Conservation (phyloP, 2,797 vertebrate species). For the Enteromius trimaculatus region DNA sequence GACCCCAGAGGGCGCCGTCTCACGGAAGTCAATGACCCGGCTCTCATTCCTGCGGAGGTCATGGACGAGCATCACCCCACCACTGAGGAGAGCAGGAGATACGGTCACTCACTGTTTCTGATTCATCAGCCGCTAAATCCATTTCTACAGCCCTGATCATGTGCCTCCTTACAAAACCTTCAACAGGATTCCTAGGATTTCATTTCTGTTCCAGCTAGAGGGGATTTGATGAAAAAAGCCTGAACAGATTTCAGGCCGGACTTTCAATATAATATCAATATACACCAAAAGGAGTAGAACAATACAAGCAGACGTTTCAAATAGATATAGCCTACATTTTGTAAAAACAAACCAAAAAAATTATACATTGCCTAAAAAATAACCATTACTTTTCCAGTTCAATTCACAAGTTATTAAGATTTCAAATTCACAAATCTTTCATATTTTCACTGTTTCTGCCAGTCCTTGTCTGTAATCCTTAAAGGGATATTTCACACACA, state of each 20-base stretch:
- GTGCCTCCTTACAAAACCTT: not conserved
- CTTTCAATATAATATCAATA: not conserved
- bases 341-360: not conserved
- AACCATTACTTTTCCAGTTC: not conserved
- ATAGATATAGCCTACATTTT: too few relatives aligned
- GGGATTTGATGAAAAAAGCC: not conserved
- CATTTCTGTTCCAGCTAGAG: not conserved
- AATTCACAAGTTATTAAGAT: not conserved
- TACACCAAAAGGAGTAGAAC: too few relatives aligned
- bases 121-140: not conserved
- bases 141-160: not conserved
- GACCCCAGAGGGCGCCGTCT: constrained; percentile 88
- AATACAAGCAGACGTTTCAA: too few relatives aligned
- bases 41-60: constrained; percentile 93
- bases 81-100: constrained; percentile 73
- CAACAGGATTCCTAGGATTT: not conserved
- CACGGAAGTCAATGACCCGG: constrained; percentile 93
- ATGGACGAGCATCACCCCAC: constrained; percentile 96
- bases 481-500: too few relatives aligned
- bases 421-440: not conserved
- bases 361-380: not conserved
- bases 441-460: not conserved
- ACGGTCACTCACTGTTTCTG: not conserved
- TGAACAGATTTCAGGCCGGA: not conserved
- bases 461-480: not conserved